Percentiles rank a stretch among this genome's conserved stretches.
These are phyloP conservation scores for Cercocebus atys DNA, from an alignment of 2,113 vertebrate species.

Conservation along the genomic window DNA sequence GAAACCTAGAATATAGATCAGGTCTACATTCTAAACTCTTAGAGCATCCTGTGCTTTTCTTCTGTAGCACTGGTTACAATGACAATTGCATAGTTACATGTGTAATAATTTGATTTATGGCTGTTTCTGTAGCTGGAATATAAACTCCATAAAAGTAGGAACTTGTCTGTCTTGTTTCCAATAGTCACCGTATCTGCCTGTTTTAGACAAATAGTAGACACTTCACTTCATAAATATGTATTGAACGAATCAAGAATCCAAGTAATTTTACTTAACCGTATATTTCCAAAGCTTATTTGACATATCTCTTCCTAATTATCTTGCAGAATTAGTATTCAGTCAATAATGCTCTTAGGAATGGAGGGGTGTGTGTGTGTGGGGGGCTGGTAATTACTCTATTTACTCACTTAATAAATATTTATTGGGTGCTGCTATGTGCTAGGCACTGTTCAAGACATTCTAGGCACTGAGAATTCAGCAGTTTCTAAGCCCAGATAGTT, in stretches of 20 bases:
- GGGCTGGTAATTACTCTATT: neutral
- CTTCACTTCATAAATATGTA: neutral
- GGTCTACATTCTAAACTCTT: neutral
- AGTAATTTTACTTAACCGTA: neutral
- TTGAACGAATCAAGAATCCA: neutral
- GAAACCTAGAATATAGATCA: neutral
- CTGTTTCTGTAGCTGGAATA: neutral
- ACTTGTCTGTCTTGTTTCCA: neutral
- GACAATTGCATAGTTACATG: neutral
- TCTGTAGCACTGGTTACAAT: neutral
- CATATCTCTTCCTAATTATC: neutral
- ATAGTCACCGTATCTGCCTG: neutral
- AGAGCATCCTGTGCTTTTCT: neutral
- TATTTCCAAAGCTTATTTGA: neutral
- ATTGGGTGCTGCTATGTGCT: neutral
- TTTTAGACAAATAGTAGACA: neutral
- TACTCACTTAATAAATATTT: neutral
- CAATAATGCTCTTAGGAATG: neutral
- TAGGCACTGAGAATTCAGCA: neutral
- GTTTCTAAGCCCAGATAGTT: neutral
- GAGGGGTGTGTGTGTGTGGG: neutral
- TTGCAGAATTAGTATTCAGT: neutral
- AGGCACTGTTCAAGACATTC: neutral
- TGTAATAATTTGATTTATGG: neutral
- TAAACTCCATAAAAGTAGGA: neutral